Evolutionary conservation across 2,113 vertebrate genomes (phyloP).

Genomic region (Turdus rufiventris): DNA sequence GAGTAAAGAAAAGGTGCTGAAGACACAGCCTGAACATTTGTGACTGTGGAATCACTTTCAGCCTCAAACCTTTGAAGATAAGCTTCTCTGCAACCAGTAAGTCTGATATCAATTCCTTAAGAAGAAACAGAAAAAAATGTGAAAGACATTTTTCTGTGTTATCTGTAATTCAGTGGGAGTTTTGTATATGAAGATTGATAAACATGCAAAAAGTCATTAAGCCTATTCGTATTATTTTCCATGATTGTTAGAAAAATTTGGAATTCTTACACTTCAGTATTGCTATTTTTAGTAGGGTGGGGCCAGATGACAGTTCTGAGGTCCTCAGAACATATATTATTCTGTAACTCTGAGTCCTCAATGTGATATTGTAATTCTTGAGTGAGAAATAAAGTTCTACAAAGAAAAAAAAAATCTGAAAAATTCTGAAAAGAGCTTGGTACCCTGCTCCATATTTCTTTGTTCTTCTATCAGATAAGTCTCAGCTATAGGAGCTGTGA

Average conservation of each 20-base stretch:
- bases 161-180: neutral
- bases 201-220: neutral
- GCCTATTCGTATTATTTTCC: neutral
- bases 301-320: neutral
- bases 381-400: neutral
- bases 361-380: neutral
- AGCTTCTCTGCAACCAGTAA: neutral
- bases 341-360: neutral
- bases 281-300: neutral
- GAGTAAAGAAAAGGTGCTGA: neutral
- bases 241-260: neutral
- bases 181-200: neutral
- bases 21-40: neutral
- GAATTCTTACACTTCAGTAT: neutral
- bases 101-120: neutral
- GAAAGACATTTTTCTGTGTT: neutral
- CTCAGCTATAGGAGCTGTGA: accelerated
- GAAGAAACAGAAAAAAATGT: neutral
- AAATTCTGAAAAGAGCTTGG: neutral
- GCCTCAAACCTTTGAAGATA: neutral
- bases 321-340: neutral
- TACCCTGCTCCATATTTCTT: neutral
- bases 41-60: neutral
- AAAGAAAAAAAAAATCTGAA: neutral
- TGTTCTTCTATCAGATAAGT: neutral